Percentiles rank a stretch among this genome's conserved stretches.
phyloP scores from a whole-genome alignment of 92 coral and sea anemone genomes.

The Chrysogorgia sp. region DNA sequence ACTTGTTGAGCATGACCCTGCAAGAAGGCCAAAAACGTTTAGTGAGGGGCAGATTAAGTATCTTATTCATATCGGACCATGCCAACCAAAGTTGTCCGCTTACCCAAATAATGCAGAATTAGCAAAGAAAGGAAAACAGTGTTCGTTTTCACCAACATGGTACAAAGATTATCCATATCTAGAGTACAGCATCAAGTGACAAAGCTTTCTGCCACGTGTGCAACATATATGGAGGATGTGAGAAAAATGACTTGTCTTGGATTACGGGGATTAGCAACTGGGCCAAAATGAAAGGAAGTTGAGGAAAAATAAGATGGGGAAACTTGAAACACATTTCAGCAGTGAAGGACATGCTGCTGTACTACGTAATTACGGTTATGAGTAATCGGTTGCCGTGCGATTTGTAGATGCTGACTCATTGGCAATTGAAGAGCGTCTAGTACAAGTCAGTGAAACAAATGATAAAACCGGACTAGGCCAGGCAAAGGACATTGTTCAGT shows the following conservation, averaged over 20 bases:
- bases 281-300: conserved; percentile 5
- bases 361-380: too few species aligned
- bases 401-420: conserved; percentile 24
- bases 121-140: conserved; percentile 15
- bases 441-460: background rate
- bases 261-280: background rate
- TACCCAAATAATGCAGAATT: too few species aligned
- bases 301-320: too few species aligned
- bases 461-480: conserved; percentile 11
- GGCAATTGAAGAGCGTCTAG: conserved; percentile 2
- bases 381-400: conserved; percentile 11
- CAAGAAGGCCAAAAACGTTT: conserved; percentile 10
- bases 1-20: too few species aligned
- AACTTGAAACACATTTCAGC: too few species aligned
- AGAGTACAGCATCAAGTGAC: too few species aligned
- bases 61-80: conserved; percentile 18
- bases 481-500: too few species aligned
- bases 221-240: background rate
- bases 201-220: too few species aligned
- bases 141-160: conserved; percentile 9
- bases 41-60: conserved; percentile 10
- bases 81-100: too few species aligned
- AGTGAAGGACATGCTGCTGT: too few species aligned
- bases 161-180: too few species aligned
- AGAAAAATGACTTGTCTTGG: background rate